These are phyloP conservation scores for Xenops minutus DNA, from an alignment of 2,797 vertebrate species.

Conservation along the genomic window DNA sequence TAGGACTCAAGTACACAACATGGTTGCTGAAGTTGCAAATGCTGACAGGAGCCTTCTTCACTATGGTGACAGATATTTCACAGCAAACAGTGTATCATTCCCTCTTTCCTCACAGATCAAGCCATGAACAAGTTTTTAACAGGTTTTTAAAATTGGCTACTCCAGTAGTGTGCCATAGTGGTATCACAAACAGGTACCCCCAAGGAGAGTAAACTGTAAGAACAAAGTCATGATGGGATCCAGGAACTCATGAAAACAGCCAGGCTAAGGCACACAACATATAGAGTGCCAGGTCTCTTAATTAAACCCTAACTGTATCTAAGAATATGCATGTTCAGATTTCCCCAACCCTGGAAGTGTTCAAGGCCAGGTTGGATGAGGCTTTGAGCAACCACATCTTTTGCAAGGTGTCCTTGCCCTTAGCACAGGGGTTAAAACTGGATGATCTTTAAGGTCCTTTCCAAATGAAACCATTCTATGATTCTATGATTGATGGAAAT, in stretches of 20 bases:
- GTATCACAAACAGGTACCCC: background rate
- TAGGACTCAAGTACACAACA: accelerated
- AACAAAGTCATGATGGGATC: background rate
- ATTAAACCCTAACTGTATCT: background rate
- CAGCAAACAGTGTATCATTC: background rate
- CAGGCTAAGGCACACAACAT: background rate
- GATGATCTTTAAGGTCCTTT: background rate
- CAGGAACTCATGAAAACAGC: background rate
- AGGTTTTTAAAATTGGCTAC: background rate
- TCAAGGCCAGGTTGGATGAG: background rate
- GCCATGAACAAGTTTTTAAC: accelerated
- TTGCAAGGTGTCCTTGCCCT: background rate
- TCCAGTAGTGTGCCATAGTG: background rate
- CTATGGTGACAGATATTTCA: background rate
- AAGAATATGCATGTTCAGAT: background rate
- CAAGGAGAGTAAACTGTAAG: background rate
- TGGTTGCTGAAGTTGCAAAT: background rate
- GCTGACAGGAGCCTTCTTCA: background rate
- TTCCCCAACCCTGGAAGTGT: background rate
- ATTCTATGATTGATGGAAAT: background rate
- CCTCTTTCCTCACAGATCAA: background rate
- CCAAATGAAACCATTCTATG: background rate
- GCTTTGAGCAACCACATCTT: background rate
- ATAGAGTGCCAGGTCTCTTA: background rate
- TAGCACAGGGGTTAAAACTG: accelerated